Evolutionary conservation across 2,888 invertebrate species (phyloP).

Genomic region (Ellobium chinense): DNA sequence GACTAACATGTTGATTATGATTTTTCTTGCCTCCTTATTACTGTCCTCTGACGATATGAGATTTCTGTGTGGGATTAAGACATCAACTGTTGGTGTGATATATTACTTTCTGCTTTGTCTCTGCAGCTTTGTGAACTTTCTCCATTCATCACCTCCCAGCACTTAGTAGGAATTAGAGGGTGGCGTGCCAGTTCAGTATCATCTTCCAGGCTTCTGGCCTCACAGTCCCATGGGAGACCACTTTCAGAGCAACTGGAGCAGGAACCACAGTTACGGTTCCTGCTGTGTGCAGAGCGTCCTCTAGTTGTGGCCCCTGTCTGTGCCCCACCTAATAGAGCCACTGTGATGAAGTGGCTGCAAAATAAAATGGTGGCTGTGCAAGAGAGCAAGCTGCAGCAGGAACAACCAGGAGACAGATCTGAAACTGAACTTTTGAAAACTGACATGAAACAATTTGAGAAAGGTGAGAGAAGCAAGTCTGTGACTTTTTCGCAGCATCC

Average conservation of each 20-base stretch:
- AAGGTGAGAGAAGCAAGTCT: not conserved
- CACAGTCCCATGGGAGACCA: slow-evolving; percentile 12
- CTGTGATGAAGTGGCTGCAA: slow-evolving; percentile 41
- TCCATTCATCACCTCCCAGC: slow-evolving; percentile 16
- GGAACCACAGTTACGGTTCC: slow-evolving; percentile 61
- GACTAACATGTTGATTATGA: no score
- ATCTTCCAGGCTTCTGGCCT: slow-evolving; percentile 37
- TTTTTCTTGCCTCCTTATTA: no score
- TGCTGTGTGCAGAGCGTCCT: slow-evolving; percentile 59
- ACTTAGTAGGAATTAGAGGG: slow-evolving; percentile 52
- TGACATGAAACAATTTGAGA: not conserved
- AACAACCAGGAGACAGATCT: not conserved
- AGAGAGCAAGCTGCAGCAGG: not conserved
- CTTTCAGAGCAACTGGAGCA: slow-evolving; percentile 57
- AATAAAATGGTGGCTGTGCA: slow-evolving; percentile 22
- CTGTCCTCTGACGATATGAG: no score
- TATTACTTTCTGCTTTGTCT: not conserved
- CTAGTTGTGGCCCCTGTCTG: slow-evolving; percentile 42
- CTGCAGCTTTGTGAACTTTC: slow-evolving; percentile 24
- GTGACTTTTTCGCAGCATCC: not conserved
- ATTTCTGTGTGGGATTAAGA: no score
- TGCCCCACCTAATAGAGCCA: slow-evolving; percentile 25
- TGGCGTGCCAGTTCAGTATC: slow-evolving; percentile 60
- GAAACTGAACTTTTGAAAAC: not conserved
- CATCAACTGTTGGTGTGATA: no score